Base-by-base conservation (phyloP, 1,140 invertebrate genomes). In the Leptopilina boulardi region DNA sequence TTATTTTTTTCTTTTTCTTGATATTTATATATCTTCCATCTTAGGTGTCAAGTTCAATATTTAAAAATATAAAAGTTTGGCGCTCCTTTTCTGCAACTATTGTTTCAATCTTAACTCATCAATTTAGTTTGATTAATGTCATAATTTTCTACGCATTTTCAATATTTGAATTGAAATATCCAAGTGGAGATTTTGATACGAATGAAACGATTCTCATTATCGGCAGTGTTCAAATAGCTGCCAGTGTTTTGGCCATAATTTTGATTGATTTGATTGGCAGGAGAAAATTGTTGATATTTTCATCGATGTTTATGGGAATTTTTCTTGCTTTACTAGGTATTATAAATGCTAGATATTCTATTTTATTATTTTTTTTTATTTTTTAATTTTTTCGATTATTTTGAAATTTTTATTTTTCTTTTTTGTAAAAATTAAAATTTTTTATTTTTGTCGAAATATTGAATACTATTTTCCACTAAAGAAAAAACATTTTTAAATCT, bases 101-200 rank as follows among this genome's bases (percentile, higher is more conserved):
- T 77, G 92, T 93, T 19, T 89, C 97, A 0, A 96, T 97, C 93
- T 87, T 95, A 74, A 94, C 96, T 84, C 96, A 97, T 85, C 96
- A 97, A 87, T 91, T 97, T 56, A 94, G 94, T 77, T 96, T 96
- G 41, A 95, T 97, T 70, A 97, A 97, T 83, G 94, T 95, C 4
- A 94, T 97, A 15, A 94, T 96, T 80, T 97, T 96, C 87, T 96
- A 96, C 85, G 93, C 95, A 0, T 92, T 93, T 3, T 88, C 91
- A 3, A 95, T 98, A 77, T 97, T 98, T 86, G 87, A 90, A 92
- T 81, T 92, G 85, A 74, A 92, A 92, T 30, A 66, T 30, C 78
- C 92, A 92, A 66, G 93, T 91, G 77, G 87, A 86, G 26, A 93
- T 94, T 13, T 89, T 91, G 75, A 84, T 91, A 19, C 90, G 91